These are phyloP conservation scores for Laterallus jamaicensis DNA, from an alignment of 2,113 vertebrate species.

Conservation along the genomic window DNA sequence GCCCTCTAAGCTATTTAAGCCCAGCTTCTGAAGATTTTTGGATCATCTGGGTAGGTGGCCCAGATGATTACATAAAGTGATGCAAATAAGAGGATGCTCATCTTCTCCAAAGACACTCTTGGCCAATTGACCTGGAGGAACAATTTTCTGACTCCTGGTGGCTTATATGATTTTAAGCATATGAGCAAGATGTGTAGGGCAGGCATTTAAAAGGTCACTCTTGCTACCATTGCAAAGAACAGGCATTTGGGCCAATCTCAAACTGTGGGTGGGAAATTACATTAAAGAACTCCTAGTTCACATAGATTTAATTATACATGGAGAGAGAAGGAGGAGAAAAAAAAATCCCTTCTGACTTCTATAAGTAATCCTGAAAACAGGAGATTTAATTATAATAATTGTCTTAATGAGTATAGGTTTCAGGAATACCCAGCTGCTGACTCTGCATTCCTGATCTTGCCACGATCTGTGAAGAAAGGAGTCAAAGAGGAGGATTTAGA, in stretches of 20 bases:
- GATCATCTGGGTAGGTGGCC: background rate
- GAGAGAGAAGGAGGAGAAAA: background rate
- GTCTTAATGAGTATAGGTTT: slow-evolving; percentile 27
- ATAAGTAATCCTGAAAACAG: slow-evolving; percentile 31
- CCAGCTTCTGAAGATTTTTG: background rate
- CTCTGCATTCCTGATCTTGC: background rate
- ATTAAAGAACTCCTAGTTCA: slow-evolving; percentile 4
- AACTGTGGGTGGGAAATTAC: background rate
- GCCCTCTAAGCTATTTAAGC: background rate
- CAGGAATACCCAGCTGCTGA: slow-evolving; percentile 25
- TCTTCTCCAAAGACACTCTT: background rate
- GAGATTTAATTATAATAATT: slow-evolving; percentile 51
- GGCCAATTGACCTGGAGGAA: background rate
- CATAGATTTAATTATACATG: background rate
- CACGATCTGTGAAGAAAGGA: background rate
- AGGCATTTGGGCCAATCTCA: background rate
- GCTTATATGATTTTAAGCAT: background rate
- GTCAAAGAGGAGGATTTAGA: background rate
- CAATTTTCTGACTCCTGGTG: background rate
- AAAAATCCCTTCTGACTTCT: slow-evolving; percentile 26
- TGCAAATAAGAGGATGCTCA: background rate
- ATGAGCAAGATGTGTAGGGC: background rate
- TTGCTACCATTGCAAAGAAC: background rate
- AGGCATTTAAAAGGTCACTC: background rate
- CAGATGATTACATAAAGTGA: background rate